These are phyloP conservation scores for Gephyroberyx darwinii DNA, from an alignment of 2,797 vertebrate species.

Conservation along the genomic window DNA sequence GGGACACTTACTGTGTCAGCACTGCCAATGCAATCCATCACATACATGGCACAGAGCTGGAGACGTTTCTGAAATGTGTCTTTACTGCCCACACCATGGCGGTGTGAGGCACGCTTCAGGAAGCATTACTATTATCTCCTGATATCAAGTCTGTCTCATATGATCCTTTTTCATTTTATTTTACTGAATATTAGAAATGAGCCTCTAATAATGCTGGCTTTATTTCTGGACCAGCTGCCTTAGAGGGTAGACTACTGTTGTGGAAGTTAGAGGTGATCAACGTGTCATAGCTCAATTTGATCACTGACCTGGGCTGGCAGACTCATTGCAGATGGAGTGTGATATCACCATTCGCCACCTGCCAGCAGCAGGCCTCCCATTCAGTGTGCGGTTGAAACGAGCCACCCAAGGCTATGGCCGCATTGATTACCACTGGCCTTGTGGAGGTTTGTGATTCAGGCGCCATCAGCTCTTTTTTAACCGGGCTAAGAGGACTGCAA, in stretches of 20 bases:
- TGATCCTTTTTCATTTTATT: background rate
- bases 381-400: background rate
- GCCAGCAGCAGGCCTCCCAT: constrained; percentile 4
- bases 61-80: constrained; percentile 55
- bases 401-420: background rate
- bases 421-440: background rate
- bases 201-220: background rate
- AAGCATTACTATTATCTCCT: background rate
- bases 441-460: background rate
- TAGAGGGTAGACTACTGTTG: constrained; percentile 14
- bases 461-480: background rate
- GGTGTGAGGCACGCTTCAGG: constrained; percentile 2
- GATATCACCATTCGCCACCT: constrained; percentile 29
- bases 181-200: background rate
- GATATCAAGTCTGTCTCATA: background rate
- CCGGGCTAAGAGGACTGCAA: background rate
- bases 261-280: constrained; percentile 39
- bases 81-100: background rate
- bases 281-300: constrained; percentile 44
- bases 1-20: constrained; percentile 12
- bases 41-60: constrained; percentile 18
- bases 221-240: constrained; percentile 13
- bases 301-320: constrained; percentile 29
- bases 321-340: constrained; percentile 32
- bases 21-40: constrained; percentile 55